These are phyloP conservation scores for Oceanodroma tethys DNA, from an alignment of 2,113 vertebrate genomes.

Conservation along the genomic window DNA sequence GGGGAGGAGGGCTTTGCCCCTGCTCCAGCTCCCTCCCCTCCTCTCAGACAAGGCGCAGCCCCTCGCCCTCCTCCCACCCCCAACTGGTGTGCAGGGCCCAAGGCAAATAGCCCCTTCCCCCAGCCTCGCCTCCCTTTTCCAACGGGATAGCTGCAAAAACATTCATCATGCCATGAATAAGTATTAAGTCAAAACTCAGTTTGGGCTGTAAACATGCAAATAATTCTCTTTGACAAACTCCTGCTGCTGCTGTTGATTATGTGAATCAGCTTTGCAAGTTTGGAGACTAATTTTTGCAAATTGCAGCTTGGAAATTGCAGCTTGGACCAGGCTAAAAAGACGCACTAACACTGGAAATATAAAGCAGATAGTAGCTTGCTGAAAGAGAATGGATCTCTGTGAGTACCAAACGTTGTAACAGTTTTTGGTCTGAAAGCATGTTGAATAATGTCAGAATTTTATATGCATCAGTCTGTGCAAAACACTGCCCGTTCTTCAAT, in stretches of 20 bases:
- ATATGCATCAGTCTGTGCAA: not conserved
- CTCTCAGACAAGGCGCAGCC: accelerated
- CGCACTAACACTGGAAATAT: not conserved
- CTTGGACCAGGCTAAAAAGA: not conserved
- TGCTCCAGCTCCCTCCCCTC: not conserved
- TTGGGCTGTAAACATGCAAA: not conserved
- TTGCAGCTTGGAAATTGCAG: not conserved
- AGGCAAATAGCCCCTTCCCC: not conserved
- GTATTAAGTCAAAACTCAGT: not conserved
- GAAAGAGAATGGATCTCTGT: not conserved
- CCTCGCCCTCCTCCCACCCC: not conserved
- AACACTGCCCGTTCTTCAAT: not conserved
- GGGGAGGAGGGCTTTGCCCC: not conserved
- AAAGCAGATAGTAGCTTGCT: not conserved
- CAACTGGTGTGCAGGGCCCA: not conserved
- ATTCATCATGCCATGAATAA: not conserved
- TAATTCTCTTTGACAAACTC: not conserved
- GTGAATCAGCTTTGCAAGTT: not conserved
- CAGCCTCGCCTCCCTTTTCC: not conserved
- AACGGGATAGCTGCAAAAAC: not conserved
- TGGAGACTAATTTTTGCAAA: constrained; percentile 5
- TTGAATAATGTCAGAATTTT: not conserved
- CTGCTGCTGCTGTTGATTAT: not conserved
- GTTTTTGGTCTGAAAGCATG: not conserved
- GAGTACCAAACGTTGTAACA: not conserved